Evolutionary conservation across 2,113 vertebrate species (phyloP).

Genomic region (Gadus chalcogrammus): DNA sequence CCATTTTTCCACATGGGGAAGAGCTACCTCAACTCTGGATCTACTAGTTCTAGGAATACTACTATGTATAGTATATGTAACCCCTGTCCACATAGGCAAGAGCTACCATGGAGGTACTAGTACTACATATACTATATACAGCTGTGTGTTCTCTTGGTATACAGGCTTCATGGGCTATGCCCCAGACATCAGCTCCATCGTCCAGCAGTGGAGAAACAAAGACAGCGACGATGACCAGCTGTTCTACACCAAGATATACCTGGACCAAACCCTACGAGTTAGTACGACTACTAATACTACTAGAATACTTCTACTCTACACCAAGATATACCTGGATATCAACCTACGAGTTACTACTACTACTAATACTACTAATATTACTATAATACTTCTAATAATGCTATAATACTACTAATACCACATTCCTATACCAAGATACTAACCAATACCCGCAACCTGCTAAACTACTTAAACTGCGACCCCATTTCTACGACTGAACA

Average conservation of each 20-base stretch:
- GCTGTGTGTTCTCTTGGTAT: not conserved
- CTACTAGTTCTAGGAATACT: not conserved
- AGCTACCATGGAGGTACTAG: conserved; percentile 74
- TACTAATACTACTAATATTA: not conserved
- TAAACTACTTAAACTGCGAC: not conserved
- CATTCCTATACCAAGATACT: too few species aligned
- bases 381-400: not conserved
- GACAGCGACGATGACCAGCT: conserved; percentile 77
- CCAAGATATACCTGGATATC: too few species aligned
- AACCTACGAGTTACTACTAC: too few species aligned
- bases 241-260: conserved; percentile 76
- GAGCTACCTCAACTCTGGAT: too few species aligned
- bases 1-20: not conserved
- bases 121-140: not conserved
- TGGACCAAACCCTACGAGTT: conserved; percentile 47
- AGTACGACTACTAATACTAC: too few species aligned
- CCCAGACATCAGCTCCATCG: conserved; percentile 59
- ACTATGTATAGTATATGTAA: not conserved
- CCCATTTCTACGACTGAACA: not conserved
- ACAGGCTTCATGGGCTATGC: conserved; percentile 78
- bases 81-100: conserved; percentile 61
- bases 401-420: too few species aligned
- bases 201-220: conserved; percentile 75
- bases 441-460: too few species aligned
- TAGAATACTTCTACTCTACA: too few species aligned